Base-by-base conservation (phyloP, 2,113 vertebrate species). In the Ctenomys sociabilis region DNA sequence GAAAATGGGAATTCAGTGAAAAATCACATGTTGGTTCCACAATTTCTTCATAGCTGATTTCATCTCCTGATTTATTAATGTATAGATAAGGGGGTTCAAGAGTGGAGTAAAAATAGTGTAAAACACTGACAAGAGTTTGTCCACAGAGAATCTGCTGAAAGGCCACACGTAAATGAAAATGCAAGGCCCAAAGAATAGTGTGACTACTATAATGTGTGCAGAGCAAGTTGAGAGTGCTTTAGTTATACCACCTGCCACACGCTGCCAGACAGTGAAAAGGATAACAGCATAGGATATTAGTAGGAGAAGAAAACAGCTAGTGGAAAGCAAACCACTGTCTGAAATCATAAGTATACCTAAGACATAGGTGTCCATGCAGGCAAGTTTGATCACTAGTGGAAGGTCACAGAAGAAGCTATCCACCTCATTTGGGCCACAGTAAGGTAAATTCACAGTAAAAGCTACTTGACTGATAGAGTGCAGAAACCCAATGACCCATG, bases 111-210 rank as follows among this genome's bases (percentile, higher is more conserved):
- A 96, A 82, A 91, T 90, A 17, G 90, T 97, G 7, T 97, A 97
- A 95, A 97, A 97, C n/a, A 97, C 96, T 82, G 97, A 97, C 16
- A 97, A 52, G 40, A 97, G 37, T 89, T 95, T 95, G 87, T 97
- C 96, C 40, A 92, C 72, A 28, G 96, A 95, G 59, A 97, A 95
- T 1, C 72, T 35, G 82, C 64, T 95, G 66, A 97, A 97, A 75
- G 97, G 97, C 89, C 86, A 93, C 64, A 97, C 30, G 5, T 94
- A 97, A 85, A 97, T 93, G 78, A 97, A 97, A 85, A 97, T 92
- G 84, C 96, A 97, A 26, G 96, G 97, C 10, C 95, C 96, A 63
- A 96, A 97, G 73, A 97, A 97, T 8, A 96, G 85, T 0, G 63
- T 87, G 28, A 96, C 95, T 16, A 94, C 91, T 63, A 49, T 94